Evolutionary conservation across 2,888 invertebrate genomes (phyloP).

Genomic region (Ectemnius cavifrons): DNA sequence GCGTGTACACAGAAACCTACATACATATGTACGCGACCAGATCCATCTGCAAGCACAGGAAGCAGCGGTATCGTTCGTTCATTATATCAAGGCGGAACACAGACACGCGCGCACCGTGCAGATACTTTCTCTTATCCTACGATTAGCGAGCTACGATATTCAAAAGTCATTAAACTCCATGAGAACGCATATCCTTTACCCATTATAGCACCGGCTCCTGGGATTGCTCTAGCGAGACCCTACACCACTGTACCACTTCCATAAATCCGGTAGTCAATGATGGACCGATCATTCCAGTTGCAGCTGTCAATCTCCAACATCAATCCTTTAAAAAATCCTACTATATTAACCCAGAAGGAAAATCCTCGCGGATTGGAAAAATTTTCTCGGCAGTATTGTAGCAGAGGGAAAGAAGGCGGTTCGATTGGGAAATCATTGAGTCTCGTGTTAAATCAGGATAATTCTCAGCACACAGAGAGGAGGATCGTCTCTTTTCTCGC

Average conservation of each 20-base stretch:
- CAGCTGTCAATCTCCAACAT: not conserved
- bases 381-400: not conserved
- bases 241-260: not conserved
- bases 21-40: constrained; percentile 7
- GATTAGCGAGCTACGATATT: constrained; percentile 49
- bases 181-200: constrained; percentile 36
- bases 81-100: constrained; percentile 32
- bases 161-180: constrained; percentile 54
- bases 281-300: not conserved
- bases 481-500: constrained; percentile 44
- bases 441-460: constrained; percentile 29
- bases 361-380: not conserved
- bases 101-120: constrained; percentile 8
- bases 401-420: not conserved
- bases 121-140: constrained; percentile 55
- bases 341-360: no score
- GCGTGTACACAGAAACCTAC: not conserved
- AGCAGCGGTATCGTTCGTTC: constrained; percentile 23
- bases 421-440: not conserved
- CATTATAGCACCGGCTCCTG: not conserved
- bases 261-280: not conserved
- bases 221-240: constrained; percentile 3
- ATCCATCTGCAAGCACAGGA: constrained; percentile 17
- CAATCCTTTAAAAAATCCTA: no score
- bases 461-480: constrained; percentile 42